phyloP scores from a whole-genome alignment of 2,888 invertebrate species.

The Ophion slaviceki region DNA sequence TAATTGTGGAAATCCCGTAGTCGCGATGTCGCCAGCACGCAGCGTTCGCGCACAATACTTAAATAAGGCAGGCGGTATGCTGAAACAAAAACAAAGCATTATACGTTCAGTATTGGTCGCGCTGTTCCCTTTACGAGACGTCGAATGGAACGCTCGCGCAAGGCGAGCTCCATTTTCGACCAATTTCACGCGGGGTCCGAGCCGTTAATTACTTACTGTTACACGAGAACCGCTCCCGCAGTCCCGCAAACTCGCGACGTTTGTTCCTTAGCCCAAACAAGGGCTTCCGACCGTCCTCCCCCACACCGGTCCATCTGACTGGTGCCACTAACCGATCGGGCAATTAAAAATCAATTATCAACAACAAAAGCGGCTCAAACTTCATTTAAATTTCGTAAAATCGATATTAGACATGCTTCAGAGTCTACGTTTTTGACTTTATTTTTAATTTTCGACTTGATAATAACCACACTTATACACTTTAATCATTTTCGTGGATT shows the following conservation, averaged over 20 bases:
- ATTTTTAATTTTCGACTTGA: no score
- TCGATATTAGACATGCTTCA: not conserved
- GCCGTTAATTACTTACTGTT: conserved; percentile 69
- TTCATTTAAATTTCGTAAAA: not conserved
- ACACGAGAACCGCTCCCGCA: conserved; percentile 24
- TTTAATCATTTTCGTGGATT: no score
- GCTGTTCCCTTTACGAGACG: conserved; percentile 14
- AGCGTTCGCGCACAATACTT: no score
- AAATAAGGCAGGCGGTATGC: no score
- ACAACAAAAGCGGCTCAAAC: not conserved
- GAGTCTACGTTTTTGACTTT: not conserved
- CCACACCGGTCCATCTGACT: not conserved
- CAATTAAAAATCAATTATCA: not conserved
- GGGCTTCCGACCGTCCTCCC: not conserved
- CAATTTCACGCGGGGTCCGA: conserved; percentile 70
- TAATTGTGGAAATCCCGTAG: no score
- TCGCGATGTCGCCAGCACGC: no score
- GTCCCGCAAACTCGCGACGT: not conserved
- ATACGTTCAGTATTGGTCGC: no score
- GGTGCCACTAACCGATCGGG: not conserved
- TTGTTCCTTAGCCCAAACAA: conserved; percentile 53
- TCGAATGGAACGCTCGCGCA: conserved; percentile 52
- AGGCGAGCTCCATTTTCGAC: conserved; percentile 62
- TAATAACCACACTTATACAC: no score
- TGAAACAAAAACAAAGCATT: no score